phyloP scores from a whole-genome alignment of 2,797 vertebrate genomes.

The Sitta carolinensis region DNA sequence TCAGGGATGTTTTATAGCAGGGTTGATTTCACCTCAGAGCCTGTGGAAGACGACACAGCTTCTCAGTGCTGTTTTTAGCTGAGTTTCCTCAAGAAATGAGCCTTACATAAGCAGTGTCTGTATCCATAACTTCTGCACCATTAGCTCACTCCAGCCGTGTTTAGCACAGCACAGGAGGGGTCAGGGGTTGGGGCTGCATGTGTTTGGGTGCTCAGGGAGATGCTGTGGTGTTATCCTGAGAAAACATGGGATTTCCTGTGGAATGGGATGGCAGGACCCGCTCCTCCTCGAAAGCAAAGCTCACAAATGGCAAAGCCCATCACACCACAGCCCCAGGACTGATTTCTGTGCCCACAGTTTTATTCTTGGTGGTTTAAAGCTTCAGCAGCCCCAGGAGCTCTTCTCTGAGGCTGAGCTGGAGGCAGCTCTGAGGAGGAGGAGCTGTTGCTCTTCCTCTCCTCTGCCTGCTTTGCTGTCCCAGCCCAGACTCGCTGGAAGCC shows the following conservation, averaged over 20 bases:
- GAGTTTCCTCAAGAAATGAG: conserved; percentile 10
- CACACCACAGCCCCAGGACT: rapidly evolving
- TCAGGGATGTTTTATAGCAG: neutral
- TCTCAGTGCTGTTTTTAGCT: neutral
- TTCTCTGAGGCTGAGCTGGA: neutral
- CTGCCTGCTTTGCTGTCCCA: neutral
- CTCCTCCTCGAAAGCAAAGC: neutral
- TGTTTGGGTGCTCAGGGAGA: neutral
- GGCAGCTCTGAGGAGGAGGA: neutral
- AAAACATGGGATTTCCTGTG: neutral
- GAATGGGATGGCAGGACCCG: rapidly evolving
- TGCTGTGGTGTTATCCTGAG: neutral
- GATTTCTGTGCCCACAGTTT: rapidly evolving
- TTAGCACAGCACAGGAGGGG: neutral
- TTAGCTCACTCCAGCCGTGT: neutral
- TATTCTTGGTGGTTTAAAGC: neutral
- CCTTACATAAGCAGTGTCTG: neutral
- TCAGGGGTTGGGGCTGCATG: neutral
- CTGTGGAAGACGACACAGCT: neutral
- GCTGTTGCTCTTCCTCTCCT: neutral
- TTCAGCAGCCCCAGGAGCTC: neutral
- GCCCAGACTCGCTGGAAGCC: neutral
- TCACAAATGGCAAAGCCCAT: neutral
- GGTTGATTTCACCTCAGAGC: neutral
- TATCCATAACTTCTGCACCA: neutral